Evolutionary conservation across 2,888 invertebrate species (phyloP).

Genomic region (Rhyacophila evoluta): DNA sequence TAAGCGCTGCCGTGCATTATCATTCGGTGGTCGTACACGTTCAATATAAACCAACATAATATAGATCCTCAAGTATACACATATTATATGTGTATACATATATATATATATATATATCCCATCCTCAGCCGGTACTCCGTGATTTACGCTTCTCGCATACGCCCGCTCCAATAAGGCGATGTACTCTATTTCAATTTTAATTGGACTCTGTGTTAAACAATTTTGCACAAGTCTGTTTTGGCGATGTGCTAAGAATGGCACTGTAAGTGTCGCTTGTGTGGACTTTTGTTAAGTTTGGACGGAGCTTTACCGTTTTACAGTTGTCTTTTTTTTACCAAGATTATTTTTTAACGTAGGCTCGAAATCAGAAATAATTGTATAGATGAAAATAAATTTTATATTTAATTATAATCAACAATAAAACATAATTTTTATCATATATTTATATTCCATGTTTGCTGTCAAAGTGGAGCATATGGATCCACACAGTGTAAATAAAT

Average conservation of each 20-base stretch:
- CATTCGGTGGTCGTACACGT: not conserved
- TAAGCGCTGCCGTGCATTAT: conserved; percentile 19
- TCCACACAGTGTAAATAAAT: too few relatives aligned
- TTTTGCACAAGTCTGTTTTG: conserved; percentile 44
- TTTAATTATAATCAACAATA: too few relatives aligned
- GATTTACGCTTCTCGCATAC: conserved; percentile 40
- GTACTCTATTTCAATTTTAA: conserved; percentile 55
- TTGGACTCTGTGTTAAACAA: conserved; percentile 54
- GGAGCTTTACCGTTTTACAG: not conserved
- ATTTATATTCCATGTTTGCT: too few relatives aligned
- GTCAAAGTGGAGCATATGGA: too few relatives aligned
- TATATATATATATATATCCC: not conserved
- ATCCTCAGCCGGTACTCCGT: conserved; percentile 26
- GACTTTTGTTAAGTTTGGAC: not conserved
- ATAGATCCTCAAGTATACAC: too few relatives aligned
- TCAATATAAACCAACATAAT: not conserved
- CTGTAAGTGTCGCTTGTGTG: conserved; percentile 37
- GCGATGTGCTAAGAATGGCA: conserved; percentile 20
- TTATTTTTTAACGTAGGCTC: too few relatives aligned
- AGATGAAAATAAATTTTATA: too few relatives aligned
- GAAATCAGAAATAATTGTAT: too few relatives aligned
- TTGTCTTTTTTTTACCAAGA: too few relatives aligned
- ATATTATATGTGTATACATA: too few relatives aligned
- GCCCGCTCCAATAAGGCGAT: conserved; percentile 51
- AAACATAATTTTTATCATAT: too few relatives aligned